Conservation (phyloP, 1,140 invertebrate genomes). For the Drosophila tani region DNA sequence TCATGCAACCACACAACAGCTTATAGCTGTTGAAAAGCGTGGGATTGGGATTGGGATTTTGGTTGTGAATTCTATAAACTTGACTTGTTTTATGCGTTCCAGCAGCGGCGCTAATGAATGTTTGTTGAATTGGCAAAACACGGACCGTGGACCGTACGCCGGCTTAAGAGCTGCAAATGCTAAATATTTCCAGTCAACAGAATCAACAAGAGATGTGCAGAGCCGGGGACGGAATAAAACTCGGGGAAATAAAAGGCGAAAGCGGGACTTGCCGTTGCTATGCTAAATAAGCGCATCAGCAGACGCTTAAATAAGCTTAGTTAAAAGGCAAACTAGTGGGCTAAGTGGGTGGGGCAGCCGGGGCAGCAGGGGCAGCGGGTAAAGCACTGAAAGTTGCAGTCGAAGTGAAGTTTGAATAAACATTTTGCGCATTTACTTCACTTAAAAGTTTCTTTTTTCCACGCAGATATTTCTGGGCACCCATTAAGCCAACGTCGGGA, state of each 20-base stretch:
- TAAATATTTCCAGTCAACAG: conserved; percentile 61
- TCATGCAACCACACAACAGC: not conserved
- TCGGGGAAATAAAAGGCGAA: conserved; percentile 11
- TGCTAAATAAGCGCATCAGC: conserved; percentile 68
- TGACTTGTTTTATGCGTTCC: not conserved
- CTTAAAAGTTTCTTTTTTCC: conserved; percentile 77
- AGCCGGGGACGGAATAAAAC: conserved; percentile 11
- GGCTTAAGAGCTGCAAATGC: conserved; percentile 64
- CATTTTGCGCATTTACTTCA: conserved; percentile 83
- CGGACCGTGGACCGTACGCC: conserved; percentile 16
- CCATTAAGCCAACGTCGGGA: conserved; percentile 62
- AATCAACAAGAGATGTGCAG: conserved; percentile 47
- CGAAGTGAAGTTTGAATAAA: conserved; percentile 83
- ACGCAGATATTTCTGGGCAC: conserved; percentile 70
- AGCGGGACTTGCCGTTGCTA: conserved; percentile 43
- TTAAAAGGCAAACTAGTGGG: conserved; percentile 56
- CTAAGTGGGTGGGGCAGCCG: conserved; percentile 16
- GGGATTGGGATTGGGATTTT: conserved; percentile 1
- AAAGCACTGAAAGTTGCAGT: conserved; percentile 61
- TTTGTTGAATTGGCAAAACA: conserved; percentile 56
- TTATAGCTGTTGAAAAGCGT: not conserved
- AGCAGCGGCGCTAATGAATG: conserved; percentile 26
- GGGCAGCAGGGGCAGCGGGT: not conserved
- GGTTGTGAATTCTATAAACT: not conserved
- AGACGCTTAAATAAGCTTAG: conserved; percentile 77